Base-by-base conservation (phyloP, 2,888 invertebrate genomes). In the Spilarctia lutea region DNA sequence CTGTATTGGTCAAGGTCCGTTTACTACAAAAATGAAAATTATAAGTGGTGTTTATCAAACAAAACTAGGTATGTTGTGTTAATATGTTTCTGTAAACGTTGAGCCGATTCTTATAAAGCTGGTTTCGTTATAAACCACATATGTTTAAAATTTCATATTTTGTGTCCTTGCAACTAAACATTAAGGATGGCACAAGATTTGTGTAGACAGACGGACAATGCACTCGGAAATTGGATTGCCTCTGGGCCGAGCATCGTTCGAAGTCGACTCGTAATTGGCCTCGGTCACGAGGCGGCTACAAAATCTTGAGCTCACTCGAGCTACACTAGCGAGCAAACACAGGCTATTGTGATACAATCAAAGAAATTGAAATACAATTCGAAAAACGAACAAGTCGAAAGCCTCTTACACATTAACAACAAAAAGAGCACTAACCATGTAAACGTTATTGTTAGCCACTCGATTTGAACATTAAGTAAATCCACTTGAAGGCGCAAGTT, bases 191-290 rank as follows among this genome's bases (percentile, higher is more conserved):
- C 81, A 84, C 83, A 81, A 85, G 82, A 86, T 86, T 86, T 80
- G 76, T 81, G 85, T 74, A 81, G 87, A 90, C 89, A 88, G 88
- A 83, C 88, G 90, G 90, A 94, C 94, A 94, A 93, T 94, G 92
- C 91, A 83, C 88, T 90, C 86, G 87, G 92, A 94, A 94, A 95
- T 95, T 94, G 94, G 92, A 94, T 93, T 92, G 92, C 90, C 88
- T 82, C 88, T 88, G 89, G 89, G 87, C 85, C 85, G 85, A 90
- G 90, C 88, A 88, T 87, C 86, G 86, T 85, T 81, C 86, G 84
- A 89, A 89, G 89, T 87, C 85, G 82, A 79, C 79, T 81, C 88
- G 89, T 94, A 94, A 94, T 94, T 94, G 94, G 91, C 89, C 87
- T 82, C 83, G 87, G 88, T 89, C 89, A 90, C 90, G 88, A 90